Percentiles rank a stretch among this genome's conserved stretches.
These are phyloP conservation scores for Temnothorax longispinosus DNA, from an alignment of 1,140 invertebrate species.

Conservation along the genomic window DNA sequence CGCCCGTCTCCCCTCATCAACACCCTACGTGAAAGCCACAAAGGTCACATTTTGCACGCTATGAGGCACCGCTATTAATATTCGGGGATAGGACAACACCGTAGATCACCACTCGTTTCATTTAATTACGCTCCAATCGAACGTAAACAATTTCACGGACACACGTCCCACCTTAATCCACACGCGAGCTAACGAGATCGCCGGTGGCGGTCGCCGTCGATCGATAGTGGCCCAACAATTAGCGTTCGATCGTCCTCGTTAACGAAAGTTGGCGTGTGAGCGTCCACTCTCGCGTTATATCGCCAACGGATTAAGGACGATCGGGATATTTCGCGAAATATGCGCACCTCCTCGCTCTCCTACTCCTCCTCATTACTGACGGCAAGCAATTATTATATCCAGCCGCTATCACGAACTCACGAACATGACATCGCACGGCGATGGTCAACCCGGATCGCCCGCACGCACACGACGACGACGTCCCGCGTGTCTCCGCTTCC, in stretches of 20 bases:
- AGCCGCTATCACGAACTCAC: not conserved
- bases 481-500: not conserved
- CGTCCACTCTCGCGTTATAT: not conserved
- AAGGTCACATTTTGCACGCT: slow-evolving; percentile 16
- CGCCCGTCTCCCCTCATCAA: no score
- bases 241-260: not conserved
- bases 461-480: no score
- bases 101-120: not conserved
- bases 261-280: not conserved
- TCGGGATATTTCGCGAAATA: not conserved
- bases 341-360: not conserved
- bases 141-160: not conserved
- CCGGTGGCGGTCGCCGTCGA: not conserved
- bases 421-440: not conserved
- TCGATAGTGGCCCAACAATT: not conserved
- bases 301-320: not conserved
- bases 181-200: not conserved
- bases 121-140: slow-evolving; percentile 24
- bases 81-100: not conserved
- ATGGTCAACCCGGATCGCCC: not conserved
- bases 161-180: not conserved
- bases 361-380: not conserved
- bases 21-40: not conserved
- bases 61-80: slow-evolving; percentile 31
- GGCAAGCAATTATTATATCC: not conserved